Conservation (phyloP, 2,888 invertebrate species). For the Ophion ventricosus region DNA sequence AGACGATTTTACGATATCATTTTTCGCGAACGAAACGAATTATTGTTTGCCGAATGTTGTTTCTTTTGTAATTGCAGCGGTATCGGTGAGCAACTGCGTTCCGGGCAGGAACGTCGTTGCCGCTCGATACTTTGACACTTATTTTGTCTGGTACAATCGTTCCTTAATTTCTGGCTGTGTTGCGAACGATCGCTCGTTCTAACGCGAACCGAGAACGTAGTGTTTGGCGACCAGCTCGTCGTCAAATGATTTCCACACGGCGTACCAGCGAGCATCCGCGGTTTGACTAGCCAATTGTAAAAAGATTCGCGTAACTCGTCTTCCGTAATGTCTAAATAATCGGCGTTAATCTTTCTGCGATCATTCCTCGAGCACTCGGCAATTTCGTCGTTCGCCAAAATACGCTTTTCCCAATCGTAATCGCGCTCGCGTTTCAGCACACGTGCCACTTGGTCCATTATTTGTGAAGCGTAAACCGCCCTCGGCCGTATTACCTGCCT, state of each 20-base stretch:
- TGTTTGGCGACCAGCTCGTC: not conserved
- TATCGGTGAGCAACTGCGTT: constrained; percentile 16
- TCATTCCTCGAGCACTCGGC: constrained; percentile 43
- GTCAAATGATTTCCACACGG: not conserved
- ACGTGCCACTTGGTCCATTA: constrained; percentile 45
- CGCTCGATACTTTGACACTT: constrained; percentile 36
- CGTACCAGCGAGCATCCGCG: constrained; percentile 39
- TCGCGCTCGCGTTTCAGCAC: constrained; percentile 46
- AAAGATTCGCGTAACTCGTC: constrained; percentile 62
- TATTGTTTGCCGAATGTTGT: not conserved
- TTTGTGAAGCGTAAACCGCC: constrained; percentile 23
- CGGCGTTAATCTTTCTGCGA: constrained; percentile 62
- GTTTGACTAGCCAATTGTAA: constrained; percentile 67
- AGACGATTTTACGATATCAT: constrained; percentile 24
- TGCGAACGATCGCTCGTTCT: constrained; percentile 14
- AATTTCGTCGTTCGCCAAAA: constrained; percentile 7
- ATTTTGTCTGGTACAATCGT: constrained; percentile 71
- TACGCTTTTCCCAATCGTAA: constrained; percentile 45
- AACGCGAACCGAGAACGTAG: not conserved
- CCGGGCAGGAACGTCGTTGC: constrained; percentile 17
- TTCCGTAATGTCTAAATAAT: constrained; percentile 30
- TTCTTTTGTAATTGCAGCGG: constrained; percentile 4
- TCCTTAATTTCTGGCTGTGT: constrained; percentile 28
- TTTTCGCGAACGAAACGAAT: constrained; percentile 35
- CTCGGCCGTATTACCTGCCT: not conserved